Evolutionary conservation across 2,113 vertebrate species (phyloP), one percentile per base, ranked within the genome.

Genomic region (Chroicocephalus ridibundus): DNA sequence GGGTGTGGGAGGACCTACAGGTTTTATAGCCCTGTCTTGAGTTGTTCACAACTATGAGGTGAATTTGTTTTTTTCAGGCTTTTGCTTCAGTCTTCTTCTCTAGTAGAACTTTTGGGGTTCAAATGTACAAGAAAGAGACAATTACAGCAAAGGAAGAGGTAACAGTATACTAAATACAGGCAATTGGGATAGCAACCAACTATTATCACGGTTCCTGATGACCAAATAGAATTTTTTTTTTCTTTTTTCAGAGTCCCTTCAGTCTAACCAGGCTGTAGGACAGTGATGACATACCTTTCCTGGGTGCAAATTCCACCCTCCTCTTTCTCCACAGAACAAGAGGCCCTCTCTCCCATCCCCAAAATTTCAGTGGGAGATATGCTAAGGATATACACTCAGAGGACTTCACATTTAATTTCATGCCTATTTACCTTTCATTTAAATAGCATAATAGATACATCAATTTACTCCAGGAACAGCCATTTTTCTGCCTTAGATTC

Each of bases 221-320:
- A 55, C 7, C 29, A 32, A 64, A 26, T 2, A 3, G 3, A 42
- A 32, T 61, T 47, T 17, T 16, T 34, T 8, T 71, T 82, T 27
- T 16, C 26, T 14, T 11, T 4, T 3, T 32, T 5, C 20, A 13
- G 12, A 7, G 16, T 69, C 65, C 20, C 11, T n/a, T 22, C 17
- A 34, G 26, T 38, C 22, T 17, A 9, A 8, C 14, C 38, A 68
- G 42, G 47, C 58, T 80, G 27, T 21, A 21, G 58, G 32, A 27
- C 26, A 55, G 29, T 1, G 29, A 36, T 12, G 72, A 38, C 10
- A 31, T 7, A 20, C 7, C 1, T 25, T 61, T 51, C 31, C 22
- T 51, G n/a, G 10, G 10, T 70, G 38, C 15, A 27, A 70, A 3
- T 4, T 71, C 3, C 9, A 3, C 6, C 0, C 18, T 49, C 9